phyloP scores from a whole-genome alignment of 2,888 invertebrate genomes.

The Andrena hattorfiana region DNA sequence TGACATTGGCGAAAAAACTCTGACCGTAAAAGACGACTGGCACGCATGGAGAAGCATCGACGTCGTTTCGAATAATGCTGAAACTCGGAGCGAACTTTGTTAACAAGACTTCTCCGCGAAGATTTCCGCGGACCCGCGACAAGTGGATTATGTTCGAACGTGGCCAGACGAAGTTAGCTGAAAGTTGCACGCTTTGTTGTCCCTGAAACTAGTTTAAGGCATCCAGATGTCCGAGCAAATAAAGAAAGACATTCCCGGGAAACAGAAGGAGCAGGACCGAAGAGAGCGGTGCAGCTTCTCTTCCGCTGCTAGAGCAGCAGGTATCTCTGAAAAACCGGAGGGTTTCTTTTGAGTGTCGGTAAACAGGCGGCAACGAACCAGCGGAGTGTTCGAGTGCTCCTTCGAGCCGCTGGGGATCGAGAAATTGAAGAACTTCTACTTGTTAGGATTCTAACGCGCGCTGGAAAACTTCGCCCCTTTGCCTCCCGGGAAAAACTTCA shows the following conservation, averaged over 20 bases:
- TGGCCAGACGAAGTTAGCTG: slow-evolving; percentile 61
- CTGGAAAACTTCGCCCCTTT: slow-evolving; percentile 42
- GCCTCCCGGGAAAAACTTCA: slow-evolving; percentile 58
- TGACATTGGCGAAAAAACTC: not conserved
- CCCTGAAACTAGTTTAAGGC: slow-evolving; percentile 52
- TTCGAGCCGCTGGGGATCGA: slow-evolving; percentile 45
- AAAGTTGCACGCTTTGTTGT: slow-evolving; percentile 68
- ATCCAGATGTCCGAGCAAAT: slow-evolving; percentile 61
- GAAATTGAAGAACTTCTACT: slow-evolving; percentile 61
- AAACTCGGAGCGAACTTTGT: slow-evolving; percentile 67
- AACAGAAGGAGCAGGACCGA: not conserved
- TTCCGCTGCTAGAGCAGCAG: slow-evolving; percentile 10
- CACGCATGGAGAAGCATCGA: slow-evolving; percentile 34
- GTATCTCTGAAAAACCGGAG: slow-evolving; percentile 18
- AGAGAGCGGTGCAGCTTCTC: not conserved
- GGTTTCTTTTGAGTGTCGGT: slow-evolving; percentile 35
- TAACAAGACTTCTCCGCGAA: slow-evolving; percentile 54
- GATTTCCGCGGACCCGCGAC: slow-evolving; percentile 58
- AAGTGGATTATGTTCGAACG: slow-evolving; percentile 71
- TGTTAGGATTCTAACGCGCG: slow-evolving; percentile 68
- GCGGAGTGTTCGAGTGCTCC: slow-evolving; percentile 24
- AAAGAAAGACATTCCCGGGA: slow-evolving; percentile 49
- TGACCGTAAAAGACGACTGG: not conserved
- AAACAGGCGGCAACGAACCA: slow-evolving; percentile 49
- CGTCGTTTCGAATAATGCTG: slow-evolving; percentile 50